Evolutionary conservation across 2,888 invertebrate species (phyloP), one percentile per base, ranked within the genome.

Genomic region (Zelleria hepariella): DNA sequence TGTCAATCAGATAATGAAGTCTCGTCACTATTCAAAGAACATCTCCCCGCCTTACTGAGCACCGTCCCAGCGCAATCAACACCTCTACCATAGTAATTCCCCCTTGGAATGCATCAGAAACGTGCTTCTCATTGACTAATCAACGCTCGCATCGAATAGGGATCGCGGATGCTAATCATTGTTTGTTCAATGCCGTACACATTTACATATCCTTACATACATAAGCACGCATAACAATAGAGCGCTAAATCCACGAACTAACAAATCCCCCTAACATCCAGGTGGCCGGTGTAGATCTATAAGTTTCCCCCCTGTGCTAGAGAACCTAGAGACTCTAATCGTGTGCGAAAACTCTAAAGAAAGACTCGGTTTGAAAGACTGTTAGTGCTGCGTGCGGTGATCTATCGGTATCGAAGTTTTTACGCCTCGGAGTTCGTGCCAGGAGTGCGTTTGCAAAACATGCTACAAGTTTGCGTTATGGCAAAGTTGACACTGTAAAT

Each of bases 401-500:
- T 68, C 62, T 71, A 75, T 76, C 74, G 75, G 78, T 83, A 78
- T 79, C 79, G 77, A 75, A 73, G 78, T 76, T 72, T 66, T 69
- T 86, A 74, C 87, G 92, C 91, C 90, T 90, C 93, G 94, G 95
- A 94, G 94, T 94, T 92, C 96, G 96, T 97, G 95, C 96, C 97
- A 97, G 97, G 94, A 93, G 96, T 96, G 98, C 95, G 96, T 97
- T 96, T 97, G 96, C 97, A 97, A 91, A 90, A 89, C 87, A 83
- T 87, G 78, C 77, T 75, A 77, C 85, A 79, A 80, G 74, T 82
- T 88, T 85, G 85, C 85, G 78, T 81, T 82, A 73, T 73, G 68
- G 86, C 87, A 86, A 85, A 82, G 77, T 83, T 87, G 85, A 91
- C 90, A 91, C 93, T 98, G 98, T 98, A 98, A 98, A 98, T 98